Conservation (phyloP, 1,140 invertebrate species). For the Sarcophaga bullata region DNA sequence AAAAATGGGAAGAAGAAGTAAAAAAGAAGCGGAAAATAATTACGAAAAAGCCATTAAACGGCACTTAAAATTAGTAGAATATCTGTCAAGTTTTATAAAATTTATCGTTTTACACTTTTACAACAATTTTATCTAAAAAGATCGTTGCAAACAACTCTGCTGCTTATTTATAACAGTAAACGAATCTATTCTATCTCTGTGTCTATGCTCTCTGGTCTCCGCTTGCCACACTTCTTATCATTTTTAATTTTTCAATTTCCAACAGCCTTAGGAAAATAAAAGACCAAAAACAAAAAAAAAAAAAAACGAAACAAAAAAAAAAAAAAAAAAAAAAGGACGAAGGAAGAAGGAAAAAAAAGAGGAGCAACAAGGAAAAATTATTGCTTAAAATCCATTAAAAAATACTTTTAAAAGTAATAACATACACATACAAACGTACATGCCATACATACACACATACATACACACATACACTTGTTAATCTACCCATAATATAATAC, state of each 20-base stretch:
- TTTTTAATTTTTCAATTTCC: not conserved
- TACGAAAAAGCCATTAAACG: conserved; percentile 25
- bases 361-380: conserved; percentile 11
- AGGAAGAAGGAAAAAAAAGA: not conserved
- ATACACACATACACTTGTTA: not conserved
- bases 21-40: too few relatives aligned
- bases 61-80: conserved; percentile 37
- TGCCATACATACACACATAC: not conserved
- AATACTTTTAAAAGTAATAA: conserved; percentile 35
- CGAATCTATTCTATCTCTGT: not conserved
- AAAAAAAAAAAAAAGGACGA: not conserved
- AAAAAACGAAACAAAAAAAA: not conserved
- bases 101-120: conserved; percentile 28
- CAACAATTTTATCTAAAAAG: conserved; percentile 8
- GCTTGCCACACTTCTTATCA: not conserved
- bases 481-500: not conserved
- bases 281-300: not conserved
- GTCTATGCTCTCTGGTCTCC: not conserved
- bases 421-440: not conserved
- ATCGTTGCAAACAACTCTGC: not conserved
- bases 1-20: too few relatives aligned
- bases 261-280: not conserved
- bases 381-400: conserved; percentile 38
- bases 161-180: not conserved
- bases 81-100: conserved; percentile 30